Percentiles rank a stretch among this genome's conserved stretches.
Conservation (phyloP, 2,888 invertebrate genomes). For the Panzeria rudis region DNA sequence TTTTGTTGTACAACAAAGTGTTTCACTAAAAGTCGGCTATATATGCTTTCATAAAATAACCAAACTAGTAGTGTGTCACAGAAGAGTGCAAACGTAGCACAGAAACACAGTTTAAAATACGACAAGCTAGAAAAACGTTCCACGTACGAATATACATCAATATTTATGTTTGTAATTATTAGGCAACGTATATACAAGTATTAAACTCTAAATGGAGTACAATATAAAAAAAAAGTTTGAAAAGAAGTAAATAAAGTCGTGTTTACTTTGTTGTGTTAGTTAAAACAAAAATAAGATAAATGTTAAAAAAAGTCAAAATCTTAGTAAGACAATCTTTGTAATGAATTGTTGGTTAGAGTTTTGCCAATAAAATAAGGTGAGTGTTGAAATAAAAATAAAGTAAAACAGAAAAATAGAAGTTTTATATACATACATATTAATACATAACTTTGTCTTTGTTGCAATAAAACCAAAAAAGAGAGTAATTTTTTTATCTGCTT, state of each 20-base stretch:
- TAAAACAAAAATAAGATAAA: conserved; percentile 27
- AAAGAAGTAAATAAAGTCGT: conserved; percentile 45
- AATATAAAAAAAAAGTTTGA: conserved; percentile 25
- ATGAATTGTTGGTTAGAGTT: conserved; percentile 65
- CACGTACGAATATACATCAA: conserved; percentile 45
- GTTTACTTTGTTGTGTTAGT: conserved; percentile 48
- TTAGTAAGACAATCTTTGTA: conserved; percentile 30
- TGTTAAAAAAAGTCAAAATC: conserved; percentile 36
- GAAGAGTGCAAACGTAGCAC: conserved; percentile 73
- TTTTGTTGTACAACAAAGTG: conserved; percentile 56
- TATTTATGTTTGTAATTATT: conserved; percentile 53
- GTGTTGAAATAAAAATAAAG: conserved; percentile 43
- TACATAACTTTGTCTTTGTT: not conserved
- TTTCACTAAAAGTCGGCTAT: conserved; percentile 71
- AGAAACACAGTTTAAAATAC: conserved; percentile 67
- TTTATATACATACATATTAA: not conserved
- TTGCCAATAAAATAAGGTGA: conserved; percentile 58
- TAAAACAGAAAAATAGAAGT: conserved; percentile 40
- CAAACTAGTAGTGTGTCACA: conserved; percentile 71
- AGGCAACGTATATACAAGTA: conserved; percentile 41
- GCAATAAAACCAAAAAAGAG: not conserved
- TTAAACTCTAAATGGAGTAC: conserved; percentile 21
- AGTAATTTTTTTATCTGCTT: not conserved
- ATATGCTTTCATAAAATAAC: conserved; percentile 67
- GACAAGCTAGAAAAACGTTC: conserved; percentile 54